A percentile compares a stretch with the other conserved stretches of the same genome.
Evolutionary conservation across 2,888 invertebrate genomes (phyloP).

Genomic region (Athripsodes cinereus): DNA sequence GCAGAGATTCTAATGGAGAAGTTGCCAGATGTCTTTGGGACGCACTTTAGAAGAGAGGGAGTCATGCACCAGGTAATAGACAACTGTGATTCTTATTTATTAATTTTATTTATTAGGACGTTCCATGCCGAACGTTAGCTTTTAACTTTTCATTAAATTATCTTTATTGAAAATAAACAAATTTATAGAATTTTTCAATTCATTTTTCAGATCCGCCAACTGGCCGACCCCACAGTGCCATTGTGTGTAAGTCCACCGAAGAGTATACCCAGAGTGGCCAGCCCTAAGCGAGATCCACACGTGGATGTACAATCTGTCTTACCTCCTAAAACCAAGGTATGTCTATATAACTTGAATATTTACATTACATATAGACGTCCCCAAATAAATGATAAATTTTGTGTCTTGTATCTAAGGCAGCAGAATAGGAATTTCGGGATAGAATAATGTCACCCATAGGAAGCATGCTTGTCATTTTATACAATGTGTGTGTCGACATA

Average conservation of each 20-base stretch:
- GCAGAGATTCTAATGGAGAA: constrained; percentile 96
- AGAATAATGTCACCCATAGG: too few species aligned
- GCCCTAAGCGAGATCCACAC: constrained; percentile 37
- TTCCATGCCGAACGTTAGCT: too few species aligned
- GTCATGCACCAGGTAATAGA: constrained; percentile 80
- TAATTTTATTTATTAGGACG: too few species aligned
- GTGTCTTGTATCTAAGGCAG: too few species aligned
- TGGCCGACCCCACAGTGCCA: constrained; percentile 63
- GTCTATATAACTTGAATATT: too few species aligned
- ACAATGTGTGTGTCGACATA: too few species aligned
- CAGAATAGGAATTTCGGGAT: too few species aligned
- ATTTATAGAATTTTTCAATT: not conserved
- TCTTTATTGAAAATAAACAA: not conserved
- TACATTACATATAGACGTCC: too few species aligned
- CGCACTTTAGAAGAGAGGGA: constrained; percentile 95
- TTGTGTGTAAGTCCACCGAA: constrained; percentile 53
- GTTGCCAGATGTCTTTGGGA: constrained; percentile 88
- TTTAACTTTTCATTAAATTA: too few species aligned
- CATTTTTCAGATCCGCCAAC: constrained; percentile 43
- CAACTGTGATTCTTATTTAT: too few species aligned
- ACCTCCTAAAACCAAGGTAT: constrained; percentile 35
- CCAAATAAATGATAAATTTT: too few species aligned
- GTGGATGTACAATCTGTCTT: constrained; percentile 35
- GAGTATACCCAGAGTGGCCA: constrained; percentile 45
- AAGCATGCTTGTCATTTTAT: too few species aligned